Percentiles rank a stretch among this genome's conserved stretches.
phyloP scores from a whole-genome alignment of 2,113 vertebrate genomes.

The Sciurus niger region DNA sequence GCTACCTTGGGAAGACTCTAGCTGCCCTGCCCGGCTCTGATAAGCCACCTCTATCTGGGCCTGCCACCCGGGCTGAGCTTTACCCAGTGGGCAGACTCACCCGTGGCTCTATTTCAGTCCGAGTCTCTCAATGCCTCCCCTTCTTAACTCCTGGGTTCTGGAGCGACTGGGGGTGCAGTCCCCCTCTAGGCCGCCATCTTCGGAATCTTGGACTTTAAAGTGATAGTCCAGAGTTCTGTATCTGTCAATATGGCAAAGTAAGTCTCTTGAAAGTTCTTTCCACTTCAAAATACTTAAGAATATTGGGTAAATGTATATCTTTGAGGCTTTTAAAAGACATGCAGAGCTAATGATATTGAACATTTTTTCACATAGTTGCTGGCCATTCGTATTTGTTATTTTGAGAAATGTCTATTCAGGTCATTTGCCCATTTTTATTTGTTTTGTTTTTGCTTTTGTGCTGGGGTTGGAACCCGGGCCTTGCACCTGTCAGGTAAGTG shows the following conservation, averaged over 20 bases:
- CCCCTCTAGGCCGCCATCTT: no score
- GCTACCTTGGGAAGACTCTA: no score
- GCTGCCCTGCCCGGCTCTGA: no score
- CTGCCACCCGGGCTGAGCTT: no score
- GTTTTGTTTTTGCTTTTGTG: not conserved
- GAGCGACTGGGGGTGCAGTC: no score
- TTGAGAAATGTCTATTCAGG: not conserved
- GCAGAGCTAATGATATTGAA: not conserved
- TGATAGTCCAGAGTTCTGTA: not conserved
- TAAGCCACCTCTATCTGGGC: no score
- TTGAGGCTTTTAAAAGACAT: not conserved
- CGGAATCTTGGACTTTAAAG: constrained; percentile 10
- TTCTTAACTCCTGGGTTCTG: no score
- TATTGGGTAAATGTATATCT: not conserved
- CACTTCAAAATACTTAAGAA: not conserved
- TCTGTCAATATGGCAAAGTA: not conserved
- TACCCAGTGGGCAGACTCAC: no score
- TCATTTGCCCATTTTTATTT: not conserved
- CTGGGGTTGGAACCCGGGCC: not conserved
- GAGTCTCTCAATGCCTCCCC: no score
- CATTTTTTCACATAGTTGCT: not conserved
- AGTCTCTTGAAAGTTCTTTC: not conserved
- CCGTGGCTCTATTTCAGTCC: no score
- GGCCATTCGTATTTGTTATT: not conserved
- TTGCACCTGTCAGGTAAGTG: no score